phyloP scores from a whole-genome alignment of 2,797 vertebrate genomes.

The Poecilia wingei region DNA sequence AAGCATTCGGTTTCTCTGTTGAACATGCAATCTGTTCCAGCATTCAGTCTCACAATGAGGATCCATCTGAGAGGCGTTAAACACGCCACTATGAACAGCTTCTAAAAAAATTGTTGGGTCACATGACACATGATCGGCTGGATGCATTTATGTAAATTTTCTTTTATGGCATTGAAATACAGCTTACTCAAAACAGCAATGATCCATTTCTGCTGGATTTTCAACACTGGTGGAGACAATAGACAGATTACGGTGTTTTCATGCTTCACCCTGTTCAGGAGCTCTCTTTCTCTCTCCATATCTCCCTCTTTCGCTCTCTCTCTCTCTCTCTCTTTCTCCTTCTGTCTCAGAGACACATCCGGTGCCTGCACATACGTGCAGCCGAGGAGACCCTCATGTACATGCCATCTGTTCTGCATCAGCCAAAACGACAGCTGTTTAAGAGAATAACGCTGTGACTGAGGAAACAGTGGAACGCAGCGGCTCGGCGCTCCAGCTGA shows the following conservation, averaged over 20 bases:
- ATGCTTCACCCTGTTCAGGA: slow-evolving; percentile 7
- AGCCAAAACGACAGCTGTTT: slow-evolving; percentile 85
- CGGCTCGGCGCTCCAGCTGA: slow-evolving; percentile 63
- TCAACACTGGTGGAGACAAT: slow-evolving; percentile 25
- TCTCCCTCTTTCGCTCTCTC: not conserved
- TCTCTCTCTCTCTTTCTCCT: slow-evolving; percentile 8
- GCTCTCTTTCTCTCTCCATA: slow-evolving; percentile 6
- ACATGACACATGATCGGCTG: slow-evolving; percentile 8
- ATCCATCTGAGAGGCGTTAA: slow-evolving; percentile 47
- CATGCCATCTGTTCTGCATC: slow-evolving; percentile 85
- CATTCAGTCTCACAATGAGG: slow-evolving; percentile 43
- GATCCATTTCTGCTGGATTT: slow-evolving; percentile 26
- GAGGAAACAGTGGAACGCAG: slow-evolving; percentile 69
- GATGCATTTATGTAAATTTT: not conserved
- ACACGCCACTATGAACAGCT: slow-evolving; percentile 12
- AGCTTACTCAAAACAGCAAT: slow-evolving; percentile 10
- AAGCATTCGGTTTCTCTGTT: slow-evolving; percentile 51
- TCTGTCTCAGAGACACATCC: slow-evolving; percentile 53
- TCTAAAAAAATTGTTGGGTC: slow-evolving; percentile 21
- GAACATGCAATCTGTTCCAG: slow-evolving; percentile 53
- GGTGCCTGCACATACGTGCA: slow-evolving; percentile 67
- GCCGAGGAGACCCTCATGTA: slow-evolving; percentile 70
- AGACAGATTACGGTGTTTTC: slow-evolving; percentile 3
- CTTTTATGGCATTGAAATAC: slow-evolving; percentile 19
- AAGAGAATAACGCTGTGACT: slow-evolving; percentile 82